phyloP scores from a whole-genome alignment of 2,888 invertebrate species.

The Sericinus montela region DNA sequence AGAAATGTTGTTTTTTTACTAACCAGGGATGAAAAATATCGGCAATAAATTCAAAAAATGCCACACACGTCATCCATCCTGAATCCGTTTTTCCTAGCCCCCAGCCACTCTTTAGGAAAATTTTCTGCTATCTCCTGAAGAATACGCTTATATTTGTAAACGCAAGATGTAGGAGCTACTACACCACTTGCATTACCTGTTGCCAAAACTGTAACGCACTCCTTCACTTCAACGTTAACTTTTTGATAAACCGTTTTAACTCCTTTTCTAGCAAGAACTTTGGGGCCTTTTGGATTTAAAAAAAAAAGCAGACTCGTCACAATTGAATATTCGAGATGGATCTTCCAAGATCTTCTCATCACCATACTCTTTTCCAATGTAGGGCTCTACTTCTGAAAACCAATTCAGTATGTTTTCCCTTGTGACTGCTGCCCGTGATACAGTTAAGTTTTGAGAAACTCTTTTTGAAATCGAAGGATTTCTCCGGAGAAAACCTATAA shows the following conservation, averaged over 20 bases:
- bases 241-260: slow-evolving; percentile 27
- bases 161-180: slow-evolving; percentile 20
- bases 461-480: too few relatives aligned
- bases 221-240: slow-evolving; percentile 26
- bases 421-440: too few relatives aligned
- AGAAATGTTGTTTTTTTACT: too few relatives aligned
- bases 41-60: slow-evolving; percentile 25
- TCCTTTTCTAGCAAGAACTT: slow-evolving; percentile 26
- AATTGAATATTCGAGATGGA: slow-evolving; percentile 24
- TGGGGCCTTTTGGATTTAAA: slow-evolving; percentile 24
- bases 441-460: too few relatives aligned
- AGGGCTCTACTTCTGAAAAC: too few relatives aligned
- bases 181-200: slow-evolving; percentile 25
- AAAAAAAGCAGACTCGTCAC: slow-evolving; percentile 23
- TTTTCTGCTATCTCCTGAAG: slow-evolving; percentile 22
- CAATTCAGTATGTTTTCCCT: too few relatives aligned
- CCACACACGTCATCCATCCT: slow-evolving; percentile 52
- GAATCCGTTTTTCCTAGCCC: slow-evolving; percentile 44
- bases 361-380: slow-evolving; percentile 1
- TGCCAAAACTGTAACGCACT: slow-evolving; percentile 25
- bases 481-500: too few relatives aligned
- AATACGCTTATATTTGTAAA: slow-evolving; percentile 21
- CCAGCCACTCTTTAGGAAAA: slow-evolving; percentile 32
- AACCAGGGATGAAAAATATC: too few relatives aligned
- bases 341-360: slow-evolving; percentile 16